phyloP scores from a whole-genome alignment of 2,888 invertebrate species.

The Cynaeus angustus region DNA sequence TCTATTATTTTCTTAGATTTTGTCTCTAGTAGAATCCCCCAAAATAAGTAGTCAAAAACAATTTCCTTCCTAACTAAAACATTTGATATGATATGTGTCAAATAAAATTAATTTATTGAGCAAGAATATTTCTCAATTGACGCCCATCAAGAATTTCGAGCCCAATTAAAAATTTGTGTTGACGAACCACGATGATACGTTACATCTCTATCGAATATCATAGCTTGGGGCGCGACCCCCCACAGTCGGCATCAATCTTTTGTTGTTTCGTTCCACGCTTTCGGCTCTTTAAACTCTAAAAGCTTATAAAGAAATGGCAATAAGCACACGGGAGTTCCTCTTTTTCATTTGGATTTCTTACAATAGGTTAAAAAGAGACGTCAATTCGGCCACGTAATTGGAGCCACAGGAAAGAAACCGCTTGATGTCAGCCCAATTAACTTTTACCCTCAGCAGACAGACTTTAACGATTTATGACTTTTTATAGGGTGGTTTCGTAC shows the following conservation, averaged over 20 bases:
- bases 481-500: slow-evolving; percentile 52
- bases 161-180: slow-evolving; percentile 52
- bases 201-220: slow-evolving; percentile 51
- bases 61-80: background rate
- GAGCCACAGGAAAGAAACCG: slow-evolving; percentile 34
- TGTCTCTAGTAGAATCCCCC: background rate
- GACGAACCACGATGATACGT: slow-evolving; percentile 45
- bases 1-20: too few relatives aligned
- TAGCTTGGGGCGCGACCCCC: slow-evolving; percentile 53
- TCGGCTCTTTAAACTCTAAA: slow-evolving; percentile 32
- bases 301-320: slow-evolving; percentile 39
- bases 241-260: slow-evolving; percentile 46
- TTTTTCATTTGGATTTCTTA: slow-evolving; percentile 13
- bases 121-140: slow-evolving; percentile 21
- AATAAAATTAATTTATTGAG: slow-evolving; percentile 34
- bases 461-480: slow-evolving; percentile 54
- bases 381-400: slow-evolving; percentile 32
- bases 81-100: slow-evolving; percentile 27
- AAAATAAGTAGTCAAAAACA: background rate
- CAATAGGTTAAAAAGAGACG: slow-evolving; percentile 45
- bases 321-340: slow-evolving; percentile 16
- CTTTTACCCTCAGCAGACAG: slow-evolving; percentile 48
- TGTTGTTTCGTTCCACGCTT: slow-evolving; percentile 45
- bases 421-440: slow-evolving; percentile 52
- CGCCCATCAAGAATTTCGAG: slow-evolving; percentile 46